Conservation (phyloP, 2,888 invertebrate species). For the Volucella inflata region DNA sequence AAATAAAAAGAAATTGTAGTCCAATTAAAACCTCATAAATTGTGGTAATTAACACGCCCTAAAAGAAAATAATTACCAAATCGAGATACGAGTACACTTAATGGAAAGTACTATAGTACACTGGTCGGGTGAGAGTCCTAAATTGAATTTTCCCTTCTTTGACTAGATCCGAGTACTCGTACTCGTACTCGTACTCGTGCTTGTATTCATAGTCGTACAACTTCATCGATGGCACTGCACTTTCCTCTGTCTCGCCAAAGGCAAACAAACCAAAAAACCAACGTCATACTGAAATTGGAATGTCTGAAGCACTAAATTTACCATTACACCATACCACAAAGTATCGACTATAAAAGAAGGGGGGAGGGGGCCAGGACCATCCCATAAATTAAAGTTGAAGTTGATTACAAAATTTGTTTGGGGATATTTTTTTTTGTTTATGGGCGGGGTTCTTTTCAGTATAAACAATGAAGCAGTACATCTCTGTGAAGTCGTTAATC, state of each 20-base stretch:
- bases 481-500: conserved; percentile 5
- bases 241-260: conserved; percentile 22
- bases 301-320: conserved; percentile 24
- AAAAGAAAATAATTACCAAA: too few species aligned
- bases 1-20: too few species aligned
- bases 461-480: conserved; percentile 58
- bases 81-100: too few species aligned
- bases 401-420: conserved; percentile 38
- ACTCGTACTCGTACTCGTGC: background rate
- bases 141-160: conserved; percentile 17
- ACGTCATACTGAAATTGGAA: conserved; percentile 2
- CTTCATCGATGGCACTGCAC: background rate
- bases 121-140: background rate
- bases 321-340: conserved; percentile 9
- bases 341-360: too few species aligned
- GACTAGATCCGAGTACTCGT: background rate
- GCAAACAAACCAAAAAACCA: conserved; percentile 14
- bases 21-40: too few species aligned
- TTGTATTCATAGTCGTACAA: too few species aligned
- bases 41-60: too few species aligned
- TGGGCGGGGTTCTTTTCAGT: conserved; percentile 64
- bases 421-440: conserved; percentile 21
- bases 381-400: conserved; percentile 35
- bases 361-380: too few species aligned
- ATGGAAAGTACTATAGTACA: too few species aligned